Percentiles rank a stretch among this genome's conserved stretches.
phyloP scores from a whole-genome alignment of 92 coral and sea anemone genomes.

The Bergia puertoricense region DNA sequence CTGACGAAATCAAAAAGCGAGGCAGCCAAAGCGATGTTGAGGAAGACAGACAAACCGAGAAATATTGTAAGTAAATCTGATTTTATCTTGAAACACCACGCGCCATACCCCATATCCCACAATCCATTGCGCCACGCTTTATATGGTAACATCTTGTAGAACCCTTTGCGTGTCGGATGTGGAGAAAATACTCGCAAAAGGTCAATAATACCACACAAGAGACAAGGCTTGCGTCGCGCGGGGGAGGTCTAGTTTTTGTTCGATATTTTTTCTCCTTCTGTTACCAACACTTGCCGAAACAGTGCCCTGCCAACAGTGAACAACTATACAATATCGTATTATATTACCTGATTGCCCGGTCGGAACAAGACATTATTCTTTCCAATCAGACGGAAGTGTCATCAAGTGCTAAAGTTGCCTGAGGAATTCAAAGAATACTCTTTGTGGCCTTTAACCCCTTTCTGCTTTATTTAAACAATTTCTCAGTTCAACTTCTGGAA shows the following conservation, averaged over 20 bases:
- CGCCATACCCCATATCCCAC: not conserved
- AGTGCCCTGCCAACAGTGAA: not conserved
- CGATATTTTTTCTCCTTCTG: not conserved
- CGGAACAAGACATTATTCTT: slow-evolving; percentile 25
- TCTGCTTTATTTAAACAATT: not conserved
- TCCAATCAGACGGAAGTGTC: slow-evolving; percentile 38
- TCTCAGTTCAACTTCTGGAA: not conserved
- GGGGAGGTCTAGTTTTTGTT: slow-evolving; percentile 17
- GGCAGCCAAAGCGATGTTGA: slow-evolving; percentile 13
- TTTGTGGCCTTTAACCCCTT: slow-evolving; percentile 29
- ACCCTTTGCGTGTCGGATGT: slow-evolving; percentile 17
- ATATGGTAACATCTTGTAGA: not conserved
- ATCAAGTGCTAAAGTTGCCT: slow-evolving; percentile 2
- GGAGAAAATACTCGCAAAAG: not conserved
- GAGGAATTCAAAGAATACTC: slow-evolving; percentile 1
- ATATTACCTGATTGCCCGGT: not conserved
- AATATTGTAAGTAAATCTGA: slow-evolving; percentile 36
- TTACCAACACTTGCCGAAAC: not conserved
- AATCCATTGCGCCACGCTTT: too few species aligned
- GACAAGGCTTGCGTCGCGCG: not conserved
- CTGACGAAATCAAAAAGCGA: slow-evolving; percentile 39
- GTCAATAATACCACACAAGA: slow-evolving; percentile 12
- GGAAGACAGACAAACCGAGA: slow-evolving; percentile 39
- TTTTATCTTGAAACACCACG: not conserved
- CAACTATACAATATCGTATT: not conserved